Base-by-base conservation (phyloP, 2,113 vertebrate genomes). In the Corythaeola cristata region DNA sequence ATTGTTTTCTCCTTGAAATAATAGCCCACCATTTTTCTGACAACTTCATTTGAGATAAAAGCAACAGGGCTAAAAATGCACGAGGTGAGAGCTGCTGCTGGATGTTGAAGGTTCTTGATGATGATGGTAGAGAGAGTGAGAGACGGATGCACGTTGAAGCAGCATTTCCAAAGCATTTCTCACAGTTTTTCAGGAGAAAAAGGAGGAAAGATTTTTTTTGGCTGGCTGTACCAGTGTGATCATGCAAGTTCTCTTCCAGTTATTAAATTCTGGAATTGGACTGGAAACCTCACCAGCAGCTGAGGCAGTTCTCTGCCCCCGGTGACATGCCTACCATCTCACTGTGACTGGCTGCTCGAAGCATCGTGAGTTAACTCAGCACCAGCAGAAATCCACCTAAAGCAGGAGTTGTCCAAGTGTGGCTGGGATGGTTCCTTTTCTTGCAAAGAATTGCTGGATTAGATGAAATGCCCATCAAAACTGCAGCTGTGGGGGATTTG, bases 281-380 rank as follows among this genome's bases (percentile, higher is more conserved):
- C 52, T 56, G 71, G 75, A 45, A 55, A 28, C 11, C 22, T 6
- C 44, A 11, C 8, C 28, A 74, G 82, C 50, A 82, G 81, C 50
- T 0, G 2, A 13, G 50, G 33, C 30, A 44, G 59, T 30, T 68
- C 7, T 0, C 58, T 41, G 73, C 50, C 12, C 22, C 17, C 35
- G 55, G 80, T 15, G 23, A 22, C 8, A 7, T 10, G 22, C 15
- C 6, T 12, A 3, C 32, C 7, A 3, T 23, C 62, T 52, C 3
- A 0, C 73, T 32, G 1, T 6, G 50, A 2, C 16, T 5, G 37
- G 8, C 27, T 63, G 67, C 80, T 59, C 0, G 1, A 52, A 71
- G 88, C 19, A 2, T n/a, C 1, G 0, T 3, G 39, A 59, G 44
- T 50, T 67, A 66, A 28, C 64, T 87, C 22, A 2, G 55, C 56